These are phyloP conservation scores for Mycetomoellerius zeteki DNA, from an alignment of 1,140 invertebrate species.

Conservation along the genomic window DNA sequence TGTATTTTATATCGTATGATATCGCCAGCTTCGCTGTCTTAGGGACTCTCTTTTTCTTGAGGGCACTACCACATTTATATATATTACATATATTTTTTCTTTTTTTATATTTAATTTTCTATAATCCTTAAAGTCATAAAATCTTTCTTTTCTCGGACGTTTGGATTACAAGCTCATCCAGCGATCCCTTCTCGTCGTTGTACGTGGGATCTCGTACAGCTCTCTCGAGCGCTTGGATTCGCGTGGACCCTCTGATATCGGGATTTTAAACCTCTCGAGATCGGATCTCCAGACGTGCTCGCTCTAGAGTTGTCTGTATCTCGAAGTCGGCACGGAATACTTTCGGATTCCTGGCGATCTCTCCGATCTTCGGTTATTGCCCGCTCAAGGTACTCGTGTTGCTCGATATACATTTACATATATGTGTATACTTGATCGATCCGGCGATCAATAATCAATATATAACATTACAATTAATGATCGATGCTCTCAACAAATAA, in stretches of 20 bases:
- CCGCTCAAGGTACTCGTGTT: constrained; percentile 48
- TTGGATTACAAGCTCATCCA: constrained; percentile 19
- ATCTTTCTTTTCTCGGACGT: constrained; percentile 25
- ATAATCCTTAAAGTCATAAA: constrained; percentile 26
- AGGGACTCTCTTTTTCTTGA: not conserved
- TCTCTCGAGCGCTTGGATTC: not conserved
- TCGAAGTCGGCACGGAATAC: not conserved
- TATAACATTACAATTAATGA: constrained; percentile 31
- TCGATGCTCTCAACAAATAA: constrained; percentile 40
- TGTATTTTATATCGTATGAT: not conserved
- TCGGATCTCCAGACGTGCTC: not conserved
- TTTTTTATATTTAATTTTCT: constrained; percentile 15
- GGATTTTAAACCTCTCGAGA: constrained; percentile 9
- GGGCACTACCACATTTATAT: not conserved
- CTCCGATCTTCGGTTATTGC: not conserved
- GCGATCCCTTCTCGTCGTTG: constrained; percentile 2
- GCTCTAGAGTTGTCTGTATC: not conserved
- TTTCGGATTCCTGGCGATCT: not conserved
- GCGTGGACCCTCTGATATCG: not conserved
- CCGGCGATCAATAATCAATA: constrained; percentile 51
- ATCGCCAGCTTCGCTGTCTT: not conserved
- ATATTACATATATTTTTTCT: not conserved
- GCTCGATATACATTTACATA: constrained; percentile 23
- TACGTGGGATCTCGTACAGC: not conserved
- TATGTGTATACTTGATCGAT: constrained; percentile 34